Conservation (phyloP, 2,113 vertebrate species). For the Australoheros scitulus region DNA sequence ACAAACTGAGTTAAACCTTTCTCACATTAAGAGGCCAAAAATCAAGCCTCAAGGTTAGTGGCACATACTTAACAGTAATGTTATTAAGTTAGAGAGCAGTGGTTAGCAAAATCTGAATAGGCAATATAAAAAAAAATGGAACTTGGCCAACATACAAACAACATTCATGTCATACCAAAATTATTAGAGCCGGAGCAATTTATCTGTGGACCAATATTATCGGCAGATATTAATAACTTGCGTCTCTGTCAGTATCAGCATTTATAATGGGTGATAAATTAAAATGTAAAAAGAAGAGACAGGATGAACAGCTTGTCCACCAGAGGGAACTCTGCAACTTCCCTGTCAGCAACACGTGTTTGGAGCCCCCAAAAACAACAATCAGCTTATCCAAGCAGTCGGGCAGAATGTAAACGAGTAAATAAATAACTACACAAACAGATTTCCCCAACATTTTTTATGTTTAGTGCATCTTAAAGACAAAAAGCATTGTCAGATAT, state of each 20-base stretch:
- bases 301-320: background rate
- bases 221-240: background rate
- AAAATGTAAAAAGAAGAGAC: background rate
- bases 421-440: background rate
- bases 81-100: background rate
- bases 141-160: background rate
- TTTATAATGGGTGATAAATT: background rate
- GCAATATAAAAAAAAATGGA: background rate
- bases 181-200: background rate
- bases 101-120: background rate
- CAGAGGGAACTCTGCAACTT: background rate
- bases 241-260: background rate
- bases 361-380: background rate
- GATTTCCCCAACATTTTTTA: too few relatives aligned
- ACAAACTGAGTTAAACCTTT: background rate
- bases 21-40: background rate
- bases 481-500: background rate
- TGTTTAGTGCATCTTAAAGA: background rate
- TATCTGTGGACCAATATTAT: background rate
- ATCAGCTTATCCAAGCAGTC: background rate
- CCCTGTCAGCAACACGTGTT: rapidly evolving
- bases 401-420: background rate
- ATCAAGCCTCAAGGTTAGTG: background rate
- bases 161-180: background rate
- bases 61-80: background rate